Evolutionary conservation across 2,888 invertebrate species (phyloP), one percentile per base, ranked within the genome.

Genomic region (Caenorhabditis drosophilae): DNA sequence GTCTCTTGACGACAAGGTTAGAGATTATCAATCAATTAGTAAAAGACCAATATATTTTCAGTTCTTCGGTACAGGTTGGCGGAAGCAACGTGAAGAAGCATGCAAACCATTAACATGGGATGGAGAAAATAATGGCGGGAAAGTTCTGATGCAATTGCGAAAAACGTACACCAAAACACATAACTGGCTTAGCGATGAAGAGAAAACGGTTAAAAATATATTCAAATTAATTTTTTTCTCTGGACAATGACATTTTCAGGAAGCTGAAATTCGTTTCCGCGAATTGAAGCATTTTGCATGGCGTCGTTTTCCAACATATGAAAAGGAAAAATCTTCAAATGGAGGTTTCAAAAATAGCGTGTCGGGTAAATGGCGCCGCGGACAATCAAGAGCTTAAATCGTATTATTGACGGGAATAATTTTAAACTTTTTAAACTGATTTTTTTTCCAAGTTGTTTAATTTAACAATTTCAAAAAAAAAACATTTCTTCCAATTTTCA

Each of bases 11-110:
- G 80, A 81, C 46, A 80, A 81, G 70, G 76, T 73, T n/a, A 18
- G 34, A 11, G 12, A 20, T 9, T 31, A 25, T 34, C 20, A 18
- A 11, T 23, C 12, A 26, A 58, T 23, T 25, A 3, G 3, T 20
- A 18, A 11, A 25, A 16, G 15, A 20, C 16, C 11, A 45, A 7
- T 4, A 20, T 40, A 22, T 2, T 48, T 48, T 1, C 48, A 79
- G 79, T 49, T 42, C 12, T 67, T 76, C 36, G 80, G 80, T 25
- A 80, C 80, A 9, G 80, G 80, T 9, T 80, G 80, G 80, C 72
- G 80, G 22, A 80, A 81, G 56, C 79, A 77, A 16, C 78, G 80
- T 27, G 70, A 78, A 55, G 80, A 80, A 49, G 45, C 78, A 23
- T 62, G 53, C 42, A 72, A 75, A 38, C 71, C 80, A 15, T 55